Evolutionary conservation across 2,797 vertebrate species (phyloP).

Genomic region (Syngnathus acus): DNA sequence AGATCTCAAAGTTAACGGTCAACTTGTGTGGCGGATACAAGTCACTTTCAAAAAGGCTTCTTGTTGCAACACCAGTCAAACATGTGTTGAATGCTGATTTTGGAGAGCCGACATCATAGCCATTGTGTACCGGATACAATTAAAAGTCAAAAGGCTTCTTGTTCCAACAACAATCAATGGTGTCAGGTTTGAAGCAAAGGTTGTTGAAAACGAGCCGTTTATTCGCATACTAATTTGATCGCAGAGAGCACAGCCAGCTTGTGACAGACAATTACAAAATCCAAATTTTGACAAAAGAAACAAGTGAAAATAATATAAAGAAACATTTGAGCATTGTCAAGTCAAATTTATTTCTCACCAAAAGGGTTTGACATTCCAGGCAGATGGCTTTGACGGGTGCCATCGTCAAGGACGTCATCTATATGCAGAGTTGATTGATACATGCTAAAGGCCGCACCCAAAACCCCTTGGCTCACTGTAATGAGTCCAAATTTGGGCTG

Average conservation of each 20-base stretch:
- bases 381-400: conserved; percentile 32
- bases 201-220: not conserved
- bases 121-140: not conserved
- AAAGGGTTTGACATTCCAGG: conserved; percentile 5
- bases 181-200: not conserved
- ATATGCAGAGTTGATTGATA: conserved; percentile 37
- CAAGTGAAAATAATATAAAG: no score
- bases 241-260: not conserved
- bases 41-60: not conserved
- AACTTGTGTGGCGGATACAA: no score
- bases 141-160: not conserved
- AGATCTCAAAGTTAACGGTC: not conserved
- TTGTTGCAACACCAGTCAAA: not conserved
- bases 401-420: conserved; percentile 48
- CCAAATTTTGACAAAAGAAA: no score
- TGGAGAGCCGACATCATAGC: not conserved
- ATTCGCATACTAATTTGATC: not conserved
- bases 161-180: not conserved
- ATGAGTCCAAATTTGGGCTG: conserved; percentile 34
- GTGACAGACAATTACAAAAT: no score
- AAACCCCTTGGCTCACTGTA: conserved; percentile 6
- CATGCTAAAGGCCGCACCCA: not conserved
- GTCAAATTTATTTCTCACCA: no score
- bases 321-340: conserved; percentile 23
- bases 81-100: no score